Percentiles rank a stretch among this genome's conserved stretches.
Conservation (phyloP, 2,888 invertebrate genomes). For the Diarsia dahlii region DNA sequence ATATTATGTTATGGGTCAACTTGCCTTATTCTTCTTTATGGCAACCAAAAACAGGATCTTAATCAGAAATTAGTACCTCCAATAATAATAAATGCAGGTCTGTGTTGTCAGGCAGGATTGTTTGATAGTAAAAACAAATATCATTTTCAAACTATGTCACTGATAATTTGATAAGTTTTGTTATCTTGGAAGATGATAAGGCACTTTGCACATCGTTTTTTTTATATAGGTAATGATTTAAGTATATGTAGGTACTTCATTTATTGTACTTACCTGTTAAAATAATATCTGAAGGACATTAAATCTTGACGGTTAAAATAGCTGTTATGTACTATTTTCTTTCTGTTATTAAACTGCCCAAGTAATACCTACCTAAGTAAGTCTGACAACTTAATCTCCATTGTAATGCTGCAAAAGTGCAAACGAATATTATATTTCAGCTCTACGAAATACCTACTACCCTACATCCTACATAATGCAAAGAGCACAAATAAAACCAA, state of each 20-base stretch:
- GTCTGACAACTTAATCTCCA: background rate
- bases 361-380: background rate
- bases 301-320: background rate
- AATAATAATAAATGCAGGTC: background rate
- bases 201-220: background rate
- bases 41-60: background rate
- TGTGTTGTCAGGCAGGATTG: background rate
- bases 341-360: background rate
- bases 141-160: background rate
- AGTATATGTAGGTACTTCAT: background rate
- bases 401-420: background rate
- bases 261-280: no score
- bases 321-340: background rate
- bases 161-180: background rate
- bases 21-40: no score
- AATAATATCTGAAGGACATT: background rate
- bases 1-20: no score
- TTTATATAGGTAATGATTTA: background rate
- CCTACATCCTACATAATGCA: no score
- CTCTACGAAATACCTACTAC: no score
- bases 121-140: slow-evolving; percentile 9
- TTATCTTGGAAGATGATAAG: background rate
- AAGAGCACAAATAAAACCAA: background rate
- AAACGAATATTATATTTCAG: background rate
- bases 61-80: background rate